phyloP scores from a whole-genome alignment of 2,888 invertebrate species.

The Balanococcus diminutus region DNA sequence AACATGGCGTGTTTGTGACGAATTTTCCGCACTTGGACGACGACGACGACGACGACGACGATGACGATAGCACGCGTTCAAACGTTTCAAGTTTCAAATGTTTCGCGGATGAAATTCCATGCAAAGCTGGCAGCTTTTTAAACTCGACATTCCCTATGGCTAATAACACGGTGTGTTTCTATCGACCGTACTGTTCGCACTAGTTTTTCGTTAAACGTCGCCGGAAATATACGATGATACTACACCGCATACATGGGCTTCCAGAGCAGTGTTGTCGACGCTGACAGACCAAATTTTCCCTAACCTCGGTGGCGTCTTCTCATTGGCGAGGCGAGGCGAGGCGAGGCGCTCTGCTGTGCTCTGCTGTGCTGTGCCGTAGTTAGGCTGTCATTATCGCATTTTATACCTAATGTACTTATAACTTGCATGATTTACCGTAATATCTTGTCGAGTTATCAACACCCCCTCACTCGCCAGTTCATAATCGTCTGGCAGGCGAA shows the following conservation, averaged over 20 bases:
- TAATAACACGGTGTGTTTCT: slow-evolving; percentile 45
- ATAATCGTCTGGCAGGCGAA: too few relatives aligned
- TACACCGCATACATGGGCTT: slow-evolving; percentile 48
- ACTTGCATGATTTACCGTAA: neutral
- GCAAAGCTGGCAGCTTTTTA: slow-evolving; percentile 48
- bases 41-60: neutral
- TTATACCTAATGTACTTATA: too few relatives aligned
- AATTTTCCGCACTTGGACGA: slow-evolving; percentile 10
- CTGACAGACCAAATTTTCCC: neutral
- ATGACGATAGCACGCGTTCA: slow-evolving; percentile 21
- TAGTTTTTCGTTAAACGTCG: slow-evolving; percentile 51
- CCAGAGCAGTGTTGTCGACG: slow-evolving; percentile 4
- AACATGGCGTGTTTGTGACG: slow-evolving; percentile 46
- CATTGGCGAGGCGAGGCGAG: too few relatives aligned
- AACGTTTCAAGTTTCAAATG: slow-evolving; percentile 20
- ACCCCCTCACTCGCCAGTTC: too few relatives aligned
- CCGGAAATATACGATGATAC: slow-evolving; percentile 51
- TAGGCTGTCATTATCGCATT: too few relatives aligned
- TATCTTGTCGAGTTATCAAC: too few relatives aligned
- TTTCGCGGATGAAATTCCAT: slow-evolving; percentile 48
- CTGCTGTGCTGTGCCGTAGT: too few relatives aligned
- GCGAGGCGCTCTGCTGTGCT: too few relatives aligned
- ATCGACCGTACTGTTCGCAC: slow-evolving; percentile 44
- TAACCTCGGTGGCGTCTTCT: neutral
- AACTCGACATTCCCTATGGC: slow-evolving; percentile 47